Evolutionary conservation across 92 coral and sea anemone species (phyloP).

Genomic region (Parazoanthus darwini): DNA sequence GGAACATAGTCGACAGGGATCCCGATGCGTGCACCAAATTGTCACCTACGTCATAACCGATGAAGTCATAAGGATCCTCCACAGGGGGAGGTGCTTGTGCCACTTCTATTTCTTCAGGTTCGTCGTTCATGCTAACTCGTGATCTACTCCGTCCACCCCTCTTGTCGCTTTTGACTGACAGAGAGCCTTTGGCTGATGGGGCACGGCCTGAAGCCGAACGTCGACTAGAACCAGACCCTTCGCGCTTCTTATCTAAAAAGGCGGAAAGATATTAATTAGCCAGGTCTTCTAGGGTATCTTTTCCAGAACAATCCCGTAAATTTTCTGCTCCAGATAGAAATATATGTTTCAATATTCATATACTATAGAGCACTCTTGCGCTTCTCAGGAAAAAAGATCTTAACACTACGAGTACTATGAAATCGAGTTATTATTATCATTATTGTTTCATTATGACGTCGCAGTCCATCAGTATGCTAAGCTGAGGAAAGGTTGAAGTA

Average conservation of each 20-base stretch:
- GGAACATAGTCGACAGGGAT: constrained; percentile 87
- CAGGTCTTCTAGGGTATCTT: neutral
- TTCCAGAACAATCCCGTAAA: neutral
- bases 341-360: no score
- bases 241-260: constrained; percentile 69
- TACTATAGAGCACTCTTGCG: no score
- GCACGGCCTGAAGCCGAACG: constrained; percentile 73
- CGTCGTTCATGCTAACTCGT: constrained; percentile 58
- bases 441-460: no score
- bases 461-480: no score
- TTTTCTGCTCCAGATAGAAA: no score
- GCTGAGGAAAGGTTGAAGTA: no score
- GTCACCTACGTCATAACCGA: constrained; percentile 98
- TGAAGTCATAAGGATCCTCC: constrained; percentile 74
- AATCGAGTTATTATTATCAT: no score
- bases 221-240: constrained; percentile 76
- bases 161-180: constrained; percentile 74
- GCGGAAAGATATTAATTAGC: neutral
- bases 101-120: constrained; percentile 63
- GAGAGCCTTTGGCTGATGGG: constrained; percentile 80
- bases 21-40: constrained; percentile 91
- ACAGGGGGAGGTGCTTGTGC: constrained; percentile 44
- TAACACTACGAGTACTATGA: no score
- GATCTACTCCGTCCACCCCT: constrained; percentile 66
- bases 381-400: no score